These are phyloP conservation scores for Drosophila peninsularis DNA, from an alignment of 2,888 invertebrate species.

Conservation along the genomic window DNA sequence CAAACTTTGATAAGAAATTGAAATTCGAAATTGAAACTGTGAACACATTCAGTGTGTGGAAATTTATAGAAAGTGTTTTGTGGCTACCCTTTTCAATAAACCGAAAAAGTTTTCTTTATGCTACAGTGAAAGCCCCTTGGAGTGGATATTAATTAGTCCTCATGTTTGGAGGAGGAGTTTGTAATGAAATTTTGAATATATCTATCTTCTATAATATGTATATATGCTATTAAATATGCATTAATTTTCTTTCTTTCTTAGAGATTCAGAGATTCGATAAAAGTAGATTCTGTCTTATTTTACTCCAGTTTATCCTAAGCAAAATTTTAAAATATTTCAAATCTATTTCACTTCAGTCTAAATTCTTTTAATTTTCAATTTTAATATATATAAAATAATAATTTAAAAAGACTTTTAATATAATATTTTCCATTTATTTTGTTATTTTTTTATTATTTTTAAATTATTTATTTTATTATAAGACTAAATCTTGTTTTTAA, in stretches of 20 bases:
- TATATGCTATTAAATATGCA: not conserved
- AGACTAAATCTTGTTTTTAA: not conserved
- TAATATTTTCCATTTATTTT: too few species aligned
- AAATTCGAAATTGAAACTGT: slow-evolving; percentile 1
- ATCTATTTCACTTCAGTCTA: too few species aligned
- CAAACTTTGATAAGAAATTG: not conserved
- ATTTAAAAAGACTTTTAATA: too few species aligned
- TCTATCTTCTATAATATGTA: not conserved
- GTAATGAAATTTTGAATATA: not conserved
- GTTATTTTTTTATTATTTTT: too few species aligned
- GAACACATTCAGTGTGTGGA: not conserved
- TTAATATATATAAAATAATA: too few species aligned
- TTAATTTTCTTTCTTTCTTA: too few species aligned
- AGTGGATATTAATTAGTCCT: not conserved
- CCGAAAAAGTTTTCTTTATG: not conserved
- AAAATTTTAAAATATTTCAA: too few species aligned
- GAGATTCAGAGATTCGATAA: not conserved
- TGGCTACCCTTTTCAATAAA: not conserved
- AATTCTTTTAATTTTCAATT: too few species aligned
- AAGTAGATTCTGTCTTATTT: not conserved
- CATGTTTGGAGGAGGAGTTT: not conserved
- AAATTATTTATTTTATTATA: too few species aligned
- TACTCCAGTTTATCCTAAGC: too few species aligned
- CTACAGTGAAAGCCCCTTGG: not conserved
- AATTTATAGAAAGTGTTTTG: not conserved